phyloP scores from a whole-genome alignment of 2,888 invertebrate species.

The Ellobium chinense region DNA sequence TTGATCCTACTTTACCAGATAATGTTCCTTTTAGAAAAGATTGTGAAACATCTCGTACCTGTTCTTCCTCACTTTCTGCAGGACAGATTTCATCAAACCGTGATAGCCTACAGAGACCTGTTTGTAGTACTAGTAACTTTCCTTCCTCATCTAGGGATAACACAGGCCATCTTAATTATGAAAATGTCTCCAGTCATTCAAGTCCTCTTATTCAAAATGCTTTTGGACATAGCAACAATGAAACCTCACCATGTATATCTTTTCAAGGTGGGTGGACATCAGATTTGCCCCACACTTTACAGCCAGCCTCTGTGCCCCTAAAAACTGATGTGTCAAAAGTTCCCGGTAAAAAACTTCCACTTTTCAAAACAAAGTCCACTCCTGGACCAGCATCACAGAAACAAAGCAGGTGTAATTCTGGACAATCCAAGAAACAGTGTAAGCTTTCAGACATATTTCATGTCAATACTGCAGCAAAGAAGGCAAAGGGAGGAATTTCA shows the following conservation, averaged over 20 bases:
- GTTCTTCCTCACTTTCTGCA: too few species aligned
- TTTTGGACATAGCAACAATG: background rate
- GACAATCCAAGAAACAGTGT: slow-evolving; percentile 8
- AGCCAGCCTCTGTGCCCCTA: background rate
- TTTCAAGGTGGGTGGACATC: background rate
- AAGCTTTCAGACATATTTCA: slow-evolving; percentile 29
- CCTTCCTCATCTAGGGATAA: too few species aligned
- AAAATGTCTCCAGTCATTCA: background rate
- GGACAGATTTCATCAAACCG: too few species aligned
- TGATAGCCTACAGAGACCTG: too few species aligned
- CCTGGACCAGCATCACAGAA: background rate
- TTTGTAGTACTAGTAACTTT: too few species aligned
- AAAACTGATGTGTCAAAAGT: background rate
- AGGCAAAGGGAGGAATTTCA: too few species aligned
- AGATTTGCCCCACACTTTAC: background rate
- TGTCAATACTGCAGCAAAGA: background rate
- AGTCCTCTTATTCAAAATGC: background rate
- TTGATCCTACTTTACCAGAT: background rate
- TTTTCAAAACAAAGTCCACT: background rate
- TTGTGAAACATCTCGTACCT: too few species aligned
- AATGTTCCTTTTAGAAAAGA: too few species aligned
- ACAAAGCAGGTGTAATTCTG: background rate
- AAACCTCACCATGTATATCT: background rate
- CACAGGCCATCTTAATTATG: background rate
- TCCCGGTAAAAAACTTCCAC: background rate